Evolutionary conservation across 2,888 invertebrate species (phyloP).

Genomic region (Troides oblongomaculatus): DNA sequence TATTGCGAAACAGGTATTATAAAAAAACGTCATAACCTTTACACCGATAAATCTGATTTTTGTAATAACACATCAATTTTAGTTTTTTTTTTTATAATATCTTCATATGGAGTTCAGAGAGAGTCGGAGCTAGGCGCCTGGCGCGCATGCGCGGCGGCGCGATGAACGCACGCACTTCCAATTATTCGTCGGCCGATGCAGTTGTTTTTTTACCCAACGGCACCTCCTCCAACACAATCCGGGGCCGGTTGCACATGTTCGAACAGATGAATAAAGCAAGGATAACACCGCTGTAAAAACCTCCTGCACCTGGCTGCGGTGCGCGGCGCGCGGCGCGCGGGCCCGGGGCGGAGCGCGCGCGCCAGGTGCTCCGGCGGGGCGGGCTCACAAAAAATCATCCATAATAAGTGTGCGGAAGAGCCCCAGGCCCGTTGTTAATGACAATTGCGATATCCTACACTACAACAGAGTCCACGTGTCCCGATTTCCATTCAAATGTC

Average conservation of each 20-base stretch:
- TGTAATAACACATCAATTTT: too few relatives aligned
- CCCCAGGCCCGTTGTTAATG: background rate
- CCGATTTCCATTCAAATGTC: background rate
- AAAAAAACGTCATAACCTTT: too few relatives aligned
- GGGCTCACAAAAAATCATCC: background rate
- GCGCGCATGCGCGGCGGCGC: too few relatives aligned
- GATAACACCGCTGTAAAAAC: background rate
- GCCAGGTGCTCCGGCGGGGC: background rate
- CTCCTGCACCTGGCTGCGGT: constrained; percentile 13
- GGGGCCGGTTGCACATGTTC: background rate
- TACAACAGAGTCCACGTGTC: background rate
- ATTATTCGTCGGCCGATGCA: background rate
- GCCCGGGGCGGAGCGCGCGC: background rate
- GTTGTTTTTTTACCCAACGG: background rate
- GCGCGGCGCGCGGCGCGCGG: background rate
- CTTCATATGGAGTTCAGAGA: too few relatives aligned
- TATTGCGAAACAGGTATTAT: too few relatives aligned
- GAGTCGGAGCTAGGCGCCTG: too few relatives aligned
- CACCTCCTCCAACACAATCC: background rate
- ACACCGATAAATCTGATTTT: too few relatives aligned
- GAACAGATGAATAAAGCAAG: background rate
- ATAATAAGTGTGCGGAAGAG: background rate
- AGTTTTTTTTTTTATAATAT: too few relatives aligned
- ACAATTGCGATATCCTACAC: background rate
- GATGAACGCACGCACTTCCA: too few relatives aligned